These are phyloP conservation scores for Nyctereutes procyonoides DNA, from an alignment of 2,113 vertebrate genomes.

Conservation along the genomic window DNA sequence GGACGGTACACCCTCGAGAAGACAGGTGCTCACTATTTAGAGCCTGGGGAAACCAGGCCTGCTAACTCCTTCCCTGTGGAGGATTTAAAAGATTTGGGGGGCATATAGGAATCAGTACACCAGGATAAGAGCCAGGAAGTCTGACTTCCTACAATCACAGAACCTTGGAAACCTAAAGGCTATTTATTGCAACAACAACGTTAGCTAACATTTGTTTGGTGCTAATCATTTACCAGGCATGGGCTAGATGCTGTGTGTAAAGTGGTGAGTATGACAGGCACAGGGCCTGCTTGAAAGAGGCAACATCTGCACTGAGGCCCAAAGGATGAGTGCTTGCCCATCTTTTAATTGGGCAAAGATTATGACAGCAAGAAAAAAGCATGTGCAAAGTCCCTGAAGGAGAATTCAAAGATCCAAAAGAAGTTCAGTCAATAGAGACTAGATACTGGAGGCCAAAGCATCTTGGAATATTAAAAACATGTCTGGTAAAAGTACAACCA, in stretches of 20 bases:
- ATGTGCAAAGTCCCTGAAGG: background rate
- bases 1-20: no score
- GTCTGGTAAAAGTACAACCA: background rate
- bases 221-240: background rate
- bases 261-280: background rate
- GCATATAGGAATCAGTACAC: background rate
- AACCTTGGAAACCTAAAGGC: background rate
- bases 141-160: background rate
- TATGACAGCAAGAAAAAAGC: background rate
- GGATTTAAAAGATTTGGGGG: background rate
- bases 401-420: background rate
- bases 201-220: background rate
- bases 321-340: background rate
- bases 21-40: rapidly evolving
- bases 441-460: background rate
- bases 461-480: background rate
- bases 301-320: rapidly evolving
- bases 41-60: rapidly evolving
- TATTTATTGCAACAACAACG: background rate
- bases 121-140: background rate
- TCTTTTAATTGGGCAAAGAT: background rate
- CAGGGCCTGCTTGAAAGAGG: background rate
- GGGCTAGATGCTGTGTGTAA: background rate
- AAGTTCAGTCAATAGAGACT: background rate
- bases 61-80: no score